These are phyloP conservation scores for Malurus cyaneus DNA, from an alignment of 2,113 vertebrate species.

Conservation along the genomic window DNA sequence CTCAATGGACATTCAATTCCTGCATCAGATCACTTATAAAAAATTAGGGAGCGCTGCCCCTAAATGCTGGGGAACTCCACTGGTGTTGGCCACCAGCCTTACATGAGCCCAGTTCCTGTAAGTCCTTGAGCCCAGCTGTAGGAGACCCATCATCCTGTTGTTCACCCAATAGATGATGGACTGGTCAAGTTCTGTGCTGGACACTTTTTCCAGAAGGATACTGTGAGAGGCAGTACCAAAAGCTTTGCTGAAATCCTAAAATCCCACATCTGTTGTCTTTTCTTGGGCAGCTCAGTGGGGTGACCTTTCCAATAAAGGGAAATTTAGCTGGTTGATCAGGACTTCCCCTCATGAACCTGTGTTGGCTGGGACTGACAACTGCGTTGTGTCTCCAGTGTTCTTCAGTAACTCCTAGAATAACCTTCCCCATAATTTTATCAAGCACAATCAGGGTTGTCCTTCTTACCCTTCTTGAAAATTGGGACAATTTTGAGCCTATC, in stretches of 20 bases:
- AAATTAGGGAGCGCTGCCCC: not conserved
- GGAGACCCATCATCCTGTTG: not conserved
- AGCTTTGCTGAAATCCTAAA: not conserved
- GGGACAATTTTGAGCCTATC: not conserved
- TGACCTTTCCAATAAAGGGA: not conserved
- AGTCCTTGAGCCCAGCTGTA: not conserved
- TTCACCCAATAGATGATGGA: not conserved
- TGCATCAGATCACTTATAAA: not conserved
- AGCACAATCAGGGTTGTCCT: not conserved
- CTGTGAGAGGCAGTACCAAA: not conserved
- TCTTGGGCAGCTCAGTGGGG: not conserved
- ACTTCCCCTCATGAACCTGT: not conserved
- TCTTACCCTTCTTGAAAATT: not conserved
- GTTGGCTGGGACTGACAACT: not conserved
- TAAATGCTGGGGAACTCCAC: not conserved
- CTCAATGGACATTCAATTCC: not conserved
- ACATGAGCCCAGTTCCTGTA: not conserved
- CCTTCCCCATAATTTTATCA: not conserved
- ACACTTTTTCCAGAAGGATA: not conserved
- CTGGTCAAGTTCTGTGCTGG: not conserved
- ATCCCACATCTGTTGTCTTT: rapidly evolving
- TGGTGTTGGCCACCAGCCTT: not conserved
- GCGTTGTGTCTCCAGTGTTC: not conserved
- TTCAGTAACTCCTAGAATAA: not conserved
- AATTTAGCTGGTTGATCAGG: not conserved